These are phyloP conservation scores for Brotogeris chrysoptera DNA, from an alignment of 2,797 vertebrate genomes.

Conservation along the genomic window DNA sequence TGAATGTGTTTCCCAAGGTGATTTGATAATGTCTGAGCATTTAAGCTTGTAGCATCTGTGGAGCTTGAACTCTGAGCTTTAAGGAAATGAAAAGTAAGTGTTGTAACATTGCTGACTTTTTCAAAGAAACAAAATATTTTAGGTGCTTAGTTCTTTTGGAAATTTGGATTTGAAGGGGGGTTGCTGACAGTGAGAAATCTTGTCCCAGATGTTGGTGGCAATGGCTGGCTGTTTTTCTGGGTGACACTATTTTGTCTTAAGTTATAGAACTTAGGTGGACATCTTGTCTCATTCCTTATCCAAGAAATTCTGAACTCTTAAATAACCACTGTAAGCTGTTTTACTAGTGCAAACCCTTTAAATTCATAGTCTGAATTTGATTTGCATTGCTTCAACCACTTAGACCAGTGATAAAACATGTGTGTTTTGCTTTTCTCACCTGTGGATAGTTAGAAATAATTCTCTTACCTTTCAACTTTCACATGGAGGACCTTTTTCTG, in stretches of 20 bases:
- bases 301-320: neutral
- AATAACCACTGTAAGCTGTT: neutral
- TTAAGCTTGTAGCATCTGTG: neutral
- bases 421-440: neutral
- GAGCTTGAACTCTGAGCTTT: neutral
- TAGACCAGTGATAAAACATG: neutral
- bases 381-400: neutral
- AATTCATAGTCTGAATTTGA: neutral
- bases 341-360: neutral
- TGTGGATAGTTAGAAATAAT: slow-evolving; percentile 3
- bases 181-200: neutral
- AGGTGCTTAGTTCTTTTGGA: neutral
- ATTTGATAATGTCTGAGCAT: neutral
- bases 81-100: neutral
- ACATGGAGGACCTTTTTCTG: neutral
- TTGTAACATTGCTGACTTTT: neutral
- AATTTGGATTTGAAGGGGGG: neutral
- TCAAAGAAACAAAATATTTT: neutral
- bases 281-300: neutral
- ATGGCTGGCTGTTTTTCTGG: neutral
- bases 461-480: neutral
- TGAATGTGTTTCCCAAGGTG: neutral
- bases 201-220: neutral
- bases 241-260: neutral
- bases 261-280: neutral